phyloP scores from a whole-genome alignment of 2,888 invertebrate genomes.

The Agrilus mali region DNA sequence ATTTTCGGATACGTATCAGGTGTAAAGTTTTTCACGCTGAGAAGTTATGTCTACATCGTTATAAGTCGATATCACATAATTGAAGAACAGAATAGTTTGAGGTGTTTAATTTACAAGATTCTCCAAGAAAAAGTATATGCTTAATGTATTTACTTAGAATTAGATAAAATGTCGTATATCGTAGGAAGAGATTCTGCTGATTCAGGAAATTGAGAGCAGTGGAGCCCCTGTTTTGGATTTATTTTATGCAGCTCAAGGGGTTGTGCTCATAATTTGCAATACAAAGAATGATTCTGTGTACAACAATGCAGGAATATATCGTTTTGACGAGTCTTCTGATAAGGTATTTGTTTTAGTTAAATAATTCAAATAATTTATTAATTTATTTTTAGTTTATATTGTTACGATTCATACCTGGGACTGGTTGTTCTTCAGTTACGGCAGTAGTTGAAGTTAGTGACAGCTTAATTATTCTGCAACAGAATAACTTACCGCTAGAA shows the following conservation, averaged over 20 bases:
- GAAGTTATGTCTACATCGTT: slow-evolving; percentile 22
- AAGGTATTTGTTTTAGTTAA: slow-evolving; percentile 15
- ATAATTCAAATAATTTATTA: not conserved
- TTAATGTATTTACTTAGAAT: not conserved
- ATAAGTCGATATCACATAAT: slow-evolving; percentile 24
- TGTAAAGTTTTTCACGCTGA: slow-evolving; percentile 25
- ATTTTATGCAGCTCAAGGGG: slow-evolving; percentile 26
- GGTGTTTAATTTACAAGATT: slow-evolving; percentile 23
- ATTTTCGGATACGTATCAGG: slow-evolving; percentile 26
- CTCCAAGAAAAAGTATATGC: slow-evolving; percentile 19
- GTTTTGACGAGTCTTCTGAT: slow-evolving; percentile 19
- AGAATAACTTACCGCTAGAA: slow-evolving; percentile 19
- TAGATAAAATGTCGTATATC: not conserved
- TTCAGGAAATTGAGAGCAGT: slow-evolving; percentile 23
- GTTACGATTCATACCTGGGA: slow-evolving; percentile 21
- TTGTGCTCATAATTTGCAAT: slow-evolving; percentile 26
- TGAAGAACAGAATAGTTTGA: slow-evolving; percentile 20
- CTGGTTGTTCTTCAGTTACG: slow-evolving; percentile 22
- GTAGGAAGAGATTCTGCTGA: slow-evolving; percentile 18
- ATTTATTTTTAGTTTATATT: slow-evolving; percentile 22
- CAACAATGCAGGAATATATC: slow-evolving; percentile 19
- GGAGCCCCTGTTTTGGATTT: slow-evolving; percentile 22
- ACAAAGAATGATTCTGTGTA: slow-evolving; percentile 9
- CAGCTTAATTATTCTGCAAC: slow-evolving; percentile 25
- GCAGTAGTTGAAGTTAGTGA: slow-evolving; percentile 23